Conservation (phyloP, 2,888 invertebrate species). For the Folsomia manolachei region DNA sequence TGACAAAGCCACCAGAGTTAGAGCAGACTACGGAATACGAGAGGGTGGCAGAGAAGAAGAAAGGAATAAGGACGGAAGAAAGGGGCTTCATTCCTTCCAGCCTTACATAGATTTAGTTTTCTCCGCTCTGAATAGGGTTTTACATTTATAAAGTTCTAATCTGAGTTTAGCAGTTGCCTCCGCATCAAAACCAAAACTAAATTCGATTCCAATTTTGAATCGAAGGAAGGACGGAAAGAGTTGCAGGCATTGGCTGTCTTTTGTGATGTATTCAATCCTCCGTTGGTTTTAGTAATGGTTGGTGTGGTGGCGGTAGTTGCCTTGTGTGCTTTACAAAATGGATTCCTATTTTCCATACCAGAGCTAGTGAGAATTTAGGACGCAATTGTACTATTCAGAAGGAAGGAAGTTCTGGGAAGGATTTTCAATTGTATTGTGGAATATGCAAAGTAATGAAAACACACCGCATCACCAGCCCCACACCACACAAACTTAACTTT, state of each 20-base stretch:
- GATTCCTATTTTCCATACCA: background rate
- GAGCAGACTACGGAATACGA: too few relatives aligned
- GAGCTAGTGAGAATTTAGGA: background rate
- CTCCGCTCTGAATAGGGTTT: too few relatives aligned
- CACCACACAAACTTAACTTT: background rate
- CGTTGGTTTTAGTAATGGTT: background rate
- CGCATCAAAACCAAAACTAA: background rate
- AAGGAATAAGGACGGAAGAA: too few relatives aligned
- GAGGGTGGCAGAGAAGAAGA: too few relatives aligned
- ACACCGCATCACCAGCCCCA: background rate
- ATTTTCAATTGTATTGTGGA: conserved; percentile 7
- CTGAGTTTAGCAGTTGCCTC: conserved; percentile 13
- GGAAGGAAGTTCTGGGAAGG: conserved; percentile 1
- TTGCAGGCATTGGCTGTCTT: background rate
- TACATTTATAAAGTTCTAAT: conserved; percentile 5
- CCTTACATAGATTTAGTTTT: too few relatives aligned
- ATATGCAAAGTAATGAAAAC: conserved; percentile 23
- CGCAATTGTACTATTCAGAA: background rate
- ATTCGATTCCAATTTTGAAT: background rate
- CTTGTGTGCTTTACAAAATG: conserved; percentile 2
- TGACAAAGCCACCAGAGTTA: background rate
- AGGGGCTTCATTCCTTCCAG: background rate
- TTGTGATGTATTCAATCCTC: background rate
- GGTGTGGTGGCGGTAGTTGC: too few relatives aligned
- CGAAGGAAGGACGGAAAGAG: background rate